These are phyloP conservation scores for Columba livia DNA, from an alignment of 2,113 vertebrate genomes.

Conservation along the genomic window DNA sequence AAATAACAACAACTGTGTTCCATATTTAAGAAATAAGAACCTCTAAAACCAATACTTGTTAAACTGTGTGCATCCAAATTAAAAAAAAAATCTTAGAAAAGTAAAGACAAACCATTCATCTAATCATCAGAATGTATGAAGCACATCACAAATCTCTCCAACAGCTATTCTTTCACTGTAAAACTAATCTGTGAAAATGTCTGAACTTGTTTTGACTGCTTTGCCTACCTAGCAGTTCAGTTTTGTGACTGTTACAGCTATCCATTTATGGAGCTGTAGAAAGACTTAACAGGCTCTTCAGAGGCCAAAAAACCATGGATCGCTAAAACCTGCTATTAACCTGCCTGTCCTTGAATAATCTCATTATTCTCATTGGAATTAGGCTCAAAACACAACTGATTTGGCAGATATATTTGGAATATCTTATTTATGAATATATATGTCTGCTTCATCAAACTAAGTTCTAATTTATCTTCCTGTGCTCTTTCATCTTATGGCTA, in stretches of 20 bases:
- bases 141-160: neutral
- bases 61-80: neutral
- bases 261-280: neutral
- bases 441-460: neutral
- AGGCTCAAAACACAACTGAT: neutral
- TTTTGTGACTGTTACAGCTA: neutral
- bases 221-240: neutral
- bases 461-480: neutral
- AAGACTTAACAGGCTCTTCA: neutral
- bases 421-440: neutral
- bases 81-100: neutral
- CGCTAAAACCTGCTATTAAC: neutral
- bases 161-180: neutral
- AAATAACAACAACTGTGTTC: neutral
- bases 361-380: neutral
- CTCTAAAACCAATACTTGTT: neutral
- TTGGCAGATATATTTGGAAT: neutral
- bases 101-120: neutral
- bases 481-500: neutral
- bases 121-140: neutral
- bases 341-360: neutral
- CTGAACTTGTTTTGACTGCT: neutral
- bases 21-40: neutral
- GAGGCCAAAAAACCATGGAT: neutral
- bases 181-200: neutral